A percentile compares a stretch with the other conserved stretches of the same genome.
Evolutionary conservation across 1,140 invertebrate genomes (phyloP).

Genomic region (Drosophila suzukii): DNA sequence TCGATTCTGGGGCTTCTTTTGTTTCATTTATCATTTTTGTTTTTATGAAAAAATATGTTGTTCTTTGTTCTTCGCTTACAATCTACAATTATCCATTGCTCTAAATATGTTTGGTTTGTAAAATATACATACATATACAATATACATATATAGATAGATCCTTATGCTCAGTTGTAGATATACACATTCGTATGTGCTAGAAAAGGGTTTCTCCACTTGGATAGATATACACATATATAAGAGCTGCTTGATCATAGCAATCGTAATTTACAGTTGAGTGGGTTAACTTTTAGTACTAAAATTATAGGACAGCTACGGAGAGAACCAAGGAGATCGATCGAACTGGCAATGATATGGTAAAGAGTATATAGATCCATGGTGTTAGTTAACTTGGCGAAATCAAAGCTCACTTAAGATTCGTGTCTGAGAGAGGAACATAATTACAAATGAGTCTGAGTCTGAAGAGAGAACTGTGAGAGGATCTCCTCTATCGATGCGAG

Average conservation of each 20-base stretch:
- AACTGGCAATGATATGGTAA: conserved; percentile 77
- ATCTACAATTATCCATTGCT: conserved; percentile 60
- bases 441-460: conserved; percentile 68
- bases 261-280: conserved; percentile 43
- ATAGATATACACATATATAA: conserved; percentile 44
- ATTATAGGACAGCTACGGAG: conserved; percentile 36
- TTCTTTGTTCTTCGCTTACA: conserved; percentile 63
- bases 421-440: conserved; percentile 73
- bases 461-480: conserved; percentile 8
- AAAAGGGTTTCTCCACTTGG: conserved; percentile 55
- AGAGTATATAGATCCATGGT: conserved; percentile 56
- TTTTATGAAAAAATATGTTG: conserved; percentile 79
- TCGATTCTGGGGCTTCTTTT: conserved; percentile 37
- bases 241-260: conserved; percentile 37
- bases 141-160: conserved; percentile 70
- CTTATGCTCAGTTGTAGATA: conserved; percentile 75
- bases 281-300: conserved; percentile 14
- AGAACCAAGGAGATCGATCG: conserved; percentile 66
- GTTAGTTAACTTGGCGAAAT: conserved; percentile 49
- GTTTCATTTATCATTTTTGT: conserved; percentile 31
- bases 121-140: conserved; percentile 82
- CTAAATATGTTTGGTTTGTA: conserved; percentile 73
- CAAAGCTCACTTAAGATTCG: conserved; percentile 32
- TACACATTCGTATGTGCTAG: conserved; percentile 47
- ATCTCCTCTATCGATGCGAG: conserved; percentile 70